These are phyloP conservation scores for Lymantria monacha DNA, from an alignment of 2,888 invertebrate species.

Conservation along the genomic window DNA sequence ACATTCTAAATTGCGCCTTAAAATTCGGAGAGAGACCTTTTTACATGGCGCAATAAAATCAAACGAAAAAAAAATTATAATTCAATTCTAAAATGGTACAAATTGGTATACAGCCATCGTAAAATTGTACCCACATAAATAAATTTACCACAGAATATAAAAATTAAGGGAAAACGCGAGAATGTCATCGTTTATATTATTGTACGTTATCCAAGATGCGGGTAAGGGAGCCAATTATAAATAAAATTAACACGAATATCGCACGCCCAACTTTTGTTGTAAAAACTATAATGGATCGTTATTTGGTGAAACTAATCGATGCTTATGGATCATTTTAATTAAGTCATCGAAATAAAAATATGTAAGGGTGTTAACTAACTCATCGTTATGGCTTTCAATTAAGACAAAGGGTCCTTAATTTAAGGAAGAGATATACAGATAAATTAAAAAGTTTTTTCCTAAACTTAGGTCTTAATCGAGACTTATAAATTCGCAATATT, in stretches of 20 bases:
- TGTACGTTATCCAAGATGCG: conserved; percentile 35
- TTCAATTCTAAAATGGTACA: no score
- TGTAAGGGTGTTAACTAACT: not conserved
- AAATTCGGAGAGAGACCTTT: no score
- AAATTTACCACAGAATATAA: conserved; percentile 37
- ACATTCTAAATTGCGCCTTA: no score
- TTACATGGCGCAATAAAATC: no score
- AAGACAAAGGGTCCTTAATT: no score
- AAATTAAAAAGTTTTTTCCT: no score
- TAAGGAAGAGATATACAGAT: no score
- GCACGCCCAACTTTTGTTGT: conserved; percentile 34
- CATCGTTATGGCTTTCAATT: not conserved
- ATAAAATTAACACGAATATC: conserved; percentile 40
- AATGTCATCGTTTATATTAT: conserved; percentile 31
- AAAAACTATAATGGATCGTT: conserved; percentile 16
- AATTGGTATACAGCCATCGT: conserved; percentile 20
- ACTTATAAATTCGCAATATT: no score
- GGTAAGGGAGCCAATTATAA: conserved; percentile 41
- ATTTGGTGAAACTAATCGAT: conserved; percentile 36
- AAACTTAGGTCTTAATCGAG: no score
- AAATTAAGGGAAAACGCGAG: conserved; percentile 36
- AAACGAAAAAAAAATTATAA: no score
- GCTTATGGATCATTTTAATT: conserved; percentile 28
- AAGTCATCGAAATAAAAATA: conserved; percentile 20
- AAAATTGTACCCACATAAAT: conserved; percentile 37